Percentiles rank a stretch among this genome's conserved stretches.
Evolutionary conservation across 2,113 vertebrate species (phyloP).

Genomic region (Anseranas semipalmata): DNA sequence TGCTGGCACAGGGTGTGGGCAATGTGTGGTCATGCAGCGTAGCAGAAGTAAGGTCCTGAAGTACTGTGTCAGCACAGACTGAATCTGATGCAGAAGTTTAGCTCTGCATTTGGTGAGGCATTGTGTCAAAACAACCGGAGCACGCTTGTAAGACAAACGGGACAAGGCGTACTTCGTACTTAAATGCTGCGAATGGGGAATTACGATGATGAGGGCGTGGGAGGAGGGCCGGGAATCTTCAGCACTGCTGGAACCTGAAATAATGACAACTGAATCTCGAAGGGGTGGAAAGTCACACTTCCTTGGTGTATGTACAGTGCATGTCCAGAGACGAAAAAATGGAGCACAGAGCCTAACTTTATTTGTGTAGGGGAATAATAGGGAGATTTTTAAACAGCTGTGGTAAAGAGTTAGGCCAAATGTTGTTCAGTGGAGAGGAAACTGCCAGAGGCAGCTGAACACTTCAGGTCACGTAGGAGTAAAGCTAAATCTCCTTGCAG

Average conservation of each 20-base stretch:
- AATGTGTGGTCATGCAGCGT: fast-evolving
- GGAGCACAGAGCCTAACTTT: background rate
- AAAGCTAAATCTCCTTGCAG: background rate
- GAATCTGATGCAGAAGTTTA: background rate
- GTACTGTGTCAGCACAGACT: background rate
- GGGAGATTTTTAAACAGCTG: background rate
- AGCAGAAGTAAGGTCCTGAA: background rate
- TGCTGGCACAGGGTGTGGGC: background rate
- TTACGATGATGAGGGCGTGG: background rate
- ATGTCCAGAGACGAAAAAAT: background rate
- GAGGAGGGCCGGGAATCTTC: background rate
- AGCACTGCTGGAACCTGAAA: background rate
- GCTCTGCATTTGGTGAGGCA: background rate
- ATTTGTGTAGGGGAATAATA: background rate
- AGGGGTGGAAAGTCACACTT: background rate
- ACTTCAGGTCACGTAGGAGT: background rate
- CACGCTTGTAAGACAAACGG: background rate
- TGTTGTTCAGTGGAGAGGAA: background rate
- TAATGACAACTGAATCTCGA: background rate
- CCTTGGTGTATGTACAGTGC: background rate
- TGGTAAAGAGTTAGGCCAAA: background rate
- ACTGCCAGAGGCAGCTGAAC: background rate
- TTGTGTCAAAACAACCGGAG: background rate
- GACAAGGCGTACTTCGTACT: background rate
- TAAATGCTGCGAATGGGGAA: background rate